Evolutionary conservation across 1,140 invertebrate species (phyloP), one percentile per base, ranked within the genome.

Genomic region (Atta cephalotes): DNA sequence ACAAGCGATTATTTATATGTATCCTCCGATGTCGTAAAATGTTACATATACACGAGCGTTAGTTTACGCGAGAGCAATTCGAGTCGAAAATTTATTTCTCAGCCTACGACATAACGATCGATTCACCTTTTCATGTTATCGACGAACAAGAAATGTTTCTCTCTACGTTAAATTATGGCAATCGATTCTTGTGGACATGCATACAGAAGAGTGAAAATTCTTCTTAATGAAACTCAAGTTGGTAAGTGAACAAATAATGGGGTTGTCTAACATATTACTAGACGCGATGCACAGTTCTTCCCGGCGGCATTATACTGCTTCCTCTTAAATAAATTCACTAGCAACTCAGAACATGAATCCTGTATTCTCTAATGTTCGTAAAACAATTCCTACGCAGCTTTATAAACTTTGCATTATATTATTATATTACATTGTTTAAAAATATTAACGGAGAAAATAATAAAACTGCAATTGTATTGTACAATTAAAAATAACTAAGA

Each of bases 181-280:
- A 53, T 79, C 62, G 77, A 68, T 49, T 53, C 28, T 68, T 28
- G 62, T 35, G 45, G 77, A 49, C 77, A 39, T 66, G n/a, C 45
- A 18, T 66, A 51, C 14, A 51, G 77, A 68, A 16, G 77, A 68
- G 45, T 35, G 77, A 68, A 80, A 80, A 80, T 80, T 49, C 31
- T 35, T 39, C 28, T 49, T 80, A 80, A 80, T 80, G 62, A 62
- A 80, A 68, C 63, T 31, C 28, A 68, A 80, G 77, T 80, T 45
- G 62, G 28, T 80, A 68, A 51, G 62, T 45, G 77, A 80, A 49
- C 77, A 80, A 80, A 80, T 80, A 80, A 68, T 80, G 77, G 62
- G 77, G 62, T 53, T 80, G 45, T 80, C 62, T 80, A 80, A 80
- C 77, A 80, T 28, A 80, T 65, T 80, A 80, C 77, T 80, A 80